These are phyloP conservation scores for Drosophila neoperkinsi DNA, from an alignment of 2,888 invertebrate genomes.

Conservation along the genomic window DNA sequence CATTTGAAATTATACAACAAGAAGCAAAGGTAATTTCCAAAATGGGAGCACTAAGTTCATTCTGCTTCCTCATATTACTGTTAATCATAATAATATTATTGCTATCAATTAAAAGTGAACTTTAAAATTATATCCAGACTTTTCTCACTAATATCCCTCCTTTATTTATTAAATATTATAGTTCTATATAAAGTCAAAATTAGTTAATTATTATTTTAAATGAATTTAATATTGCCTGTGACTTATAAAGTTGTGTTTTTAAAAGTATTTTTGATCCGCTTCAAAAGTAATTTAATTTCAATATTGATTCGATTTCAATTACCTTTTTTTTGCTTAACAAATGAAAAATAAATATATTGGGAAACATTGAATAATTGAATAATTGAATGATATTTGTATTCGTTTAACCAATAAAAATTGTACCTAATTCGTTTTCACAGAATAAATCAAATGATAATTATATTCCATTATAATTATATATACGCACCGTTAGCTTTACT, in stretches of 20 bases:
- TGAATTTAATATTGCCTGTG: too few relatives aligned
- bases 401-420: too few relatives aligned
- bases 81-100: too few relatives aligned
- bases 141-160: background rate
- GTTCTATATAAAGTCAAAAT: too few relatives aligned
- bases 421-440: too few relatives aligned
- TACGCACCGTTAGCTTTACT: background rate
- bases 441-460: background rate
- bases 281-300: background rate
- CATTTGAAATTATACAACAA: constrained; percentile 2
- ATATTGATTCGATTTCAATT: background rate
- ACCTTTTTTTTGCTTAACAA: background rate
- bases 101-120: background rate
- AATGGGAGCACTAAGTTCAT: background rate
- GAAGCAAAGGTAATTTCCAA: background rate
- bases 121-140: background rate
- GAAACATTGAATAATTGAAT: too few relatives aligned
- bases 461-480: background rate
- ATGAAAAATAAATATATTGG: too few relatives aligned
- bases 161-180: background rate
- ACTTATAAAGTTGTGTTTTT: too few relatives aligned
- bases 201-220: too few relatives aligned
- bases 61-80: background rate
- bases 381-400: too few relatives aligned
- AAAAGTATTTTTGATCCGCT: too few relatives aligned